Base-by-base conservation (phyloP, 1,140 invertebrate species). In the Argopecten irradians region DNA sequence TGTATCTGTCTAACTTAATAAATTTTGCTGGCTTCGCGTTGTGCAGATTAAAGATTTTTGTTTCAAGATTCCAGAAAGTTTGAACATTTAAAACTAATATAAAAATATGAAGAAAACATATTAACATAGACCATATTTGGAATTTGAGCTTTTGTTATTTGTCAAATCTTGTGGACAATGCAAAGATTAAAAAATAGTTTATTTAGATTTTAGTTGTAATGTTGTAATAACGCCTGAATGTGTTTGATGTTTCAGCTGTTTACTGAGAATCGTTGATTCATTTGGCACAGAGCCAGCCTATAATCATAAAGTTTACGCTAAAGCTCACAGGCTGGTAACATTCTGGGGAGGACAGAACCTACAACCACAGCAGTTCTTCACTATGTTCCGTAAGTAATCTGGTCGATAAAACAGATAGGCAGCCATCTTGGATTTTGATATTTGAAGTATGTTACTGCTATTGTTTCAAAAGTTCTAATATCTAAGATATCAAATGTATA, bases 241-340 rank as follows among this genome's bases (percentile, higher is more conserved):
- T 82, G 0, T 82, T 84, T 87, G 91, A 22, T 89, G 90, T 90
- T 93, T 36, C 91, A 96, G 95, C 88, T 96, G 96, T 89, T 90
- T 95, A 33, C 90, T 96, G 55, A 92, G 96, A 35, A 93, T 96
- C 71, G 92, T 96, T 5, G 96, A 96, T 89, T 94, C 94, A 2
- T 96, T 96, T 93, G 96, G 96, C 8, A 96, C 96, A 55, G 96
- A 96, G 84, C 95, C 96, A 41, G 94, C 94, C 13, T 96, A 94
- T 91, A 96, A 96, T 87, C 92, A 93, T 39, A 88, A 92, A 34
- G 22, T 55, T 0, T 96, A 95, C 91, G 95, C 95, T 28, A 94
- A 94, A 86, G 88, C 93, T 39, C 93, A 95, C 87, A 95, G 94
- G 86, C 93, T 94, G 16, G 89, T 94, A 16, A 95, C 95, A 39